Percentiles rank a stretch among this genome's conserved stretches.
Conservation (phyloP, 2,113 vertebrate genomes). For the Clarias macrocephalus region DNA sequence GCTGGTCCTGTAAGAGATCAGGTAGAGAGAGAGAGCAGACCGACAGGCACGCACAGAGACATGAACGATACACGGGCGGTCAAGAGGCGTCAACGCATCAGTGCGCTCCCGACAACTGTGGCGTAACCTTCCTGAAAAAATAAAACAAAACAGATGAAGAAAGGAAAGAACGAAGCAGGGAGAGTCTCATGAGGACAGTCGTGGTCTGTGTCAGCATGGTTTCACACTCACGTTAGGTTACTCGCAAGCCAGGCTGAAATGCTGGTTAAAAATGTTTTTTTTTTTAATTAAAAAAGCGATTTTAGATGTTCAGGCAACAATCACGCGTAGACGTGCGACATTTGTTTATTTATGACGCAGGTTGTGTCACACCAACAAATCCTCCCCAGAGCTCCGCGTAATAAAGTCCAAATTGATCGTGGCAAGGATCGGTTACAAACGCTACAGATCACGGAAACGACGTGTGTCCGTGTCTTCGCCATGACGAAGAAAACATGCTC, state of each 20-base stretch:
- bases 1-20: background rate
- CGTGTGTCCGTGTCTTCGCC: background rate
- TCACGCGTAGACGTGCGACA: background rate
- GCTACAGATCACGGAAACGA: background rate
- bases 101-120: constrained; percentile 12
- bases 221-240: constrained; percentile 9
- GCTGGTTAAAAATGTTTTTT: background rate
- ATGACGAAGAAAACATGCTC: background rate
- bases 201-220: background rate
- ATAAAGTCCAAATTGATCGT: constrained; percentile 31
- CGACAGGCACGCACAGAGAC: constrained; percentile 25
- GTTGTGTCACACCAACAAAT: background rate
- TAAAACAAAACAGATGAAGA: background rate
- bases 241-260: background rate
- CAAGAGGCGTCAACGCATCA: constrained; percentile 19
- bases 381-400: constrained; percentile 19
- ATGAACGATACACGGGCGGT: constrained; percentile 19
- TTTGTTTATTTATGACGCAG: background rate
- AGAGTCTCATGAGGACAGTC: background rate
- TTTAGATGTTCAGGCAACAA: background rate
- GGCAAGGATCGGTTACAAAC: background rate
- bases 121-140: background rate
- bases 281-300: background rate
- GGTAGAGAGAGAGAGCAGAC: constrained; percentile 5
- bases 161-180: background rate